Base-by-base conservation (phyloP, 1,140 invertebrate species). In the Hycleus phaleratus region DNA sequence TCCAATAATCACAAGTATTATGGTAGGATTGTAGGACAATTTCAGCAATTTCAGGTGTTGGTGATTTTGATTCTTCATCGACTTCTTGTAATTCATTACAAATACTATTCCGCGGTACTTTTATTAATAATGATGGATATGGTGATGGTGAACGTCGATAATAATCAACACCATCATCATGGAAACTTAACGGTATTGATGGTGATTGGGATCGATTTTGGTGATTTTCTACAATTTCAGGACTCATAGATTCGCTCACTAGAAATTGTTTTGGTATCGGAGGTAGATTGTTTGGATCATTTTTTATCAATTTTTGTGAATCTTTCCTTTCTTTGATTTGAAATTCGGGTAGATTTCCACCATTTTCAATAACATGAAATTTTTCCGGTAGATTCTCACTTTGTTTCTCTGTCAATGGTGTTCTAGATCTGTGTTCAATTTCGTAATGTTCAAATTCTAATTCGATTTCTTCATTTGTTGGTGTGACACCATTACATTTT, bases 81-180 rank as follows among this genome's bases (percentile, higher is more conserved):
- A 65, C 63, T 0, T 66, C 62, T 57, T 69, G 65, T 26, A 50
- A 49, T 18, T 65, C 62, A 40, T 56, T 67, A 49, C 69, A 63
- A 43, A 69, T 58, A 40, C 68, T 69, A 18, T 68, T 65, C 59
- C 66, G 60, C 2, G 67, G 67, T 24, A 53, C 59, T 38, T 61
- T 60, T n/a, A 60, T 40, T 25, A 68, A 61, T 24, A 68, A 60
- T 12, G 51, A 61, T 9, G 68, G 66, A 51, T 65, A 68, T 2
- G 68, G 68, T 7, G 65, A 69, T 39, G 64, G 60, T 40, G 61
- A 63, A 45, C 63, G 56, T 49, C 56, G 38, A 12, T 51, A 59
- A 9, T 12, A 18, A 9, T 58, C 47, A 18, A 18, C 18, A 18
- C 47, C 9, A 11, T 56, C 43, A 38, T 56, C 45, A 38, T 12